Base-by-base conservation (phyloP, 2,888 invertebrate species). In the Venusia cambrica region DNA sequence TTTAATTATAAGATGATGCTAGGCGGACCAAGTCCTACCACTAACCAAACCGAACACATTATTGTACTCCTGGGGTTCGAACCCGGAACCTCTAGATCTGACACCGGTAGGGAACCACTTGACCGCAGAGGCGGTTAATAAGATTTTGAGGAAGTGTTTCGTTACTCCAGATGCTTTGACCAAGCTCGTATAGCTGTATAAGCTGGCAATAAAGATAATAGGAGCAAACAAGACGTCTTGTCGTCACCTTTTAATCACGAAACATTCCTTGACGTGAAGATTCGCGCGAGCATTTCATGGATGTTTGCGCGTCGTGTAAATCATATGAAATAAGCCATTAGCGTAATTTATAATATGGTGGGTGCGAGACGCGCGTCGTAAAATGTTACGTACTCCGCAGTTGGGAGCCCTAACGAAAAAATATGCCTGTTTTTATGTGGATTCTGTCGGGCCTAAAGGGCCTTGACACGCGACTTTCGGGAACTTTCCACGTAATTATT, bases 301-400 rank as follows among this genome's bases (percentile, higher is more conserved):
- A 54, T 62, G 57, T 62, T 59, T 45, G 41, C 50, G 40, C 51
- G 38, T 35, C 30, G 43, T 48, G 59, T 68, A 69, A 71, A 70
- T 71, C 68, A 68, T 55, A 61, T 59, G 57, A 57, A 65, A 70
- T 67, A 67, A 61, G 55, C 69, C 62, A 68, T 69, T 68, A 68
- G 57, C 42, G 58, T 69, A 66, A 71, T 71, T 68, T 67, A 67
- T 62, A 62, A 45, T 48, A 51, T 38, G 44, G 38, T 39, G 29
- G 10, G 42, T 27, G 34, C 47, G 48, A 45, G 54, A 48, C 58
- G 57, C 57, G 62, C 57, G 54, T 57, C 58, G 56, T 58, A 47
- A 62, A 68, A 60, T 54, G 55, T 51, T 42, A 50, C 49, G 52
- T 44, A 44, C 48, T 45, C 33, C 30, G 33, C 44, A 43, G 41